Percentiles rank a stretch among this genome's conserved stretches.
Evolutionary conservation across 2,888 invertebrate species (phyloP).

Genomic region (Cheilosia urbana): DNA sequence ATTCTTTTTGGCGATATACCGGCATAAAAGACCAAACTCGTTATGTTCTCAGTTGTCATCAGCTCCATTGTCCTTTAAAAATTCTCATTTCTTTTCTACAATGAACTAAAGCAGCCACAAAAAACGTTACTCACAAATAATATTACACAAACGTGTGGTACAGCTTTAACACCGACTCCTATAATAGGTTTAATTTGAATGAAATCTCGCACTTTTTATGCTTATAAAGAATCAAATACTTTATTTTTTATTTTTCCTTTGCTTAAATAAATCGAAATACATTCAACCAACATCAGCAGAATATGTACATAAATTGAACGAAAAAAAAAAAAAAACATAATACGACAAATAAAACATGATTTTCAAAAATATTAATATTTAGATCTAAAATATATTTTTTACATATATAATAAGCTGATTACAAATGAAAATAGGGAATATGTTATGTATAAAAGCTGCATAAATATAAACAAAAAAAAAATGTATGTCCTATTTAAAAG

Average conservation of each 20-base stretch:
- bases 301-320: conserved; percentile 62
- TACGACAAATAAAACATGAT: background rate
- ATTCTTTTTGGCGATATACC: no score
- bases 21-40: no score
- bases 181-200: no score
- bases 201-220: background rate
- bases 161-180: no score
- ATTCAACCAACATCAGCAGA: conserved; percentile 53
- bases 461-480: conserved; percentile 46
- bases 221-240: conserved; percentile 43
- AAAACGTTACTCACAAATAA: no score
- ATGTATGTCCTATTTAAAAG: conserved; percentile 7
- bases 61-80: no score
- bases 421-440: conserved; percentile 26
- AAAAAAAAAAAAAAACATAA: conserved; percentile 3
- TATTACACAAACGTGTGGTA: no score
- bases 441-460: conserved; percentile 44
- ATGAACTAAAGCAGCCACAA: no score
- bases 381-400: conserved; percentile 46
- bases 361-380: conserved; percentile 28
- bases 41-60: no score
- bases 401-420: conserved; percentile 32
- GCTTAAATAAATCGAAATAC: conserved; percentile 55
- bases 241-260: conserved; percentile 28
- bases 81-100: no score